phyloP scores from a whole-genome alignment of 2,888 invertebrate genomes.

The Drosophila nigricruria region DNA sequence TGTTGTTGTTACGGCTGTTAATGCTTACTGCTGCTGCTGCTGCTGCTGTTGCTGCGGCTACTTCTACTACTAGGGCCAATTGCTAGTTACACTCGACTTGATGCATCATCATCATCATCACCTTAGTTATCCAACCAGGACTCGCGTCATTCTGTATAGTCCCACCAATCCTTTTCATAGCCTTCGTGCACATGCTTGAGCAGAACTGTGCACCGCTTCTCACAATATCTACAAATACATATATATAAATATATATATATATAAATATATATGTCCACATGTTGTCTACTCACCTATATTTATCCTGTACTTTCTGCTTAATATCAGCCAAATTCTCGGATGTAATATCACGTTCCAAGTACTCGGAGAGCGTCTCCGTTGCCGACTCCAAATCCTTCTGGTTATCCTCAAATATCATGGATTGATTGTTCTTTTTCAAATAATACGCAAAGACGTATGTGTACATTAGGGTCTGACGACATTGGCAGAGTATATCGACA shows the following conservation, averaged over 20 bases:
- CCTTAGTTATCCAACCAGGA: conserved; percentile 78
- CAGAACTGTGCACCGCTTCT: conserved; percentile 97
- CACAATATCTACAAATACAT: conserved; percentile 93
- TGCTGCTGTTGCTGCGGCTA: conserved; percentile 32
- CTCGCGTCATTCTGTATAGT: conserved; percentile 92
- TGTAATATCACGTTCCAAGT: conserved; percentile 98
- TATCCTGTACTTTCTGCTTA: conserved; percentile 99
- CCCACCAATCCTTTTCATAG: conserved; percentile 99
- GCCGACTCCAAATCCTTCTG: conserved; percentile 99
- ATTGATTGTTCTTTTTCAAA: conserved; percentile 98
- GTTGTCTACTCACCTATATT: conserved; percentile 91
- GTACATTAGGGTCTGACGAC: conserved; percentile 99
- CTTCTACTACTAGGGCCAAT: conserved; percentile 41
- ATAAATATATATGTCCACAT: too few species aligned
- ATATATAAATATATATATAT: not conserved
- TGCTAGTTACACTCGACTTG: conserved; percentile 53
- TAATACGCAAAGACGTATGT: conserved; percentile 99
- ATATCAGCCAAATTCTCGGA: conserved; percentile 98
- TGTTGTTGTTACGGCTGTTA: conserved; percentile 21
- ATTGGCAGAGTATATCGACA: conserved; percentile 97
- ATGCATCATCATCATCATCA: conserved; percentile 26
- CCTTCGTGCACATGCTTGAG: conserved; percentile 99
- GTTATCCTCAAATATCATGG: conserved; percentile 99
- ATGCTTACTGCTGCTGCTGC: conserved; percentile 27
- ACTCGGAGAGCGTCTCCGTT: conserved; percentile 98